Percentiles rank a stretch among this genome's conserved stretches.
phyloP scores from a whole-genome alignment of 1,140 invertebrate genomes.

The Anthonomus grandis region DNA sequence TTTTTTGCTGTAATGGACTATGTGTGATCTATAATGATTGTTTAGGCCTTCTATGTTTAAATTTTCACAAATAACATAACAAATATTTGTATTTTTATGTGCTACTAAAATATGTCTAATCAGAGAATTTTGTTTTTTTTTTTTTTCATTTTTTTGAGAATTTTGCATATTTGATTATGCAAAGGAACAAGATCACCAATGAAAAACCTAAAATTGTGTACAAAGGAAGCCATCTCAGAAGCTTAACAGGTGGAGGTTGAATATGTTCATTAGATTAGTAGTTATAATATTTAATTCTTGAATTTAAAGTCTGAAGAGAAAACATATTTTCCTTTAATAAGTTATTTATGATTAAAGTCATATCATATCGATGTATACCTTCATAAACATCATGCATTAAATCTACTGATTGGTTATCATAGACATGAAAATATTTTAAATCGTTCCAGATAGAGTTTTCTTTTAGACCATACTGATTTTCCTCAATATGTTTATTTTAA shows the following conservation, averaged over 20 bases:
- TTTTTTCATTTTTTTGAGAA: too few species aligned
- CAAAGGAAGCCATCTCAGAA: neutral
- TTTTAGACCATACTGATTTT: neutral
- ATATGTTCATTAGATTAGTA: neutral
- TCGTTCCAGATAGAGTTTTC: slow-evolving; percentile 9
- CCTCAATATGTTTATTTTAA: neutral
- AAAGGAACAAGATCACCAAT: slow-evolving; percentile 1
- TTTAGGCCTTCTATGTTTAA: too few species aligned
- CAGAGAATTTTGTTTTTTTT: too few species aligned
- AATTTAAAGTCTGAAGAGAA: slow-evolving; percentile 4
- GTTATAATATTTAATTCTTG: slow-evolving; percentile 2
- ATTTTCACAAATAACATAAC: too few species aligned
- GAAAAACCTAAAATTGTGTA: slow-evolving; percentile 1
- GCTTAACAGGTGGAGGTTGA: slow-evolving; percentile 6
- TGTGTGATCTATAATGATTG: too few species aligned
- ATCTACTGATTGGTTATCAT: slow-evolving; percentile 9
- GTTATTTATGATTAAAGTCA: slow-evolving; percentile 1
- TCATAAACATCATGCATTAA: slow-evolving; percentile 10
- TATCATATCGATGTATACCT: slow-evolving; percentile 4
- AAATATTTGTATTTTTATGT: too few species aligned
- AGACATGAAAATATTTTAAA: slow-evolving; percentile 2
- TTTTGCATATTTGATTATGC: too few species aligned
- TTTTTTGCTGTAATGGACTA: too few species aligned
- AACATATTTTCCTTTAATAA: slow-evolving; percentile 2
- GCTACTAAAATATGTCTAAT: too few species aligned